Base-by-base conservation (phyloP, 2,888 invertebrate genomes). In the Thelaira solivaga region DNA sequence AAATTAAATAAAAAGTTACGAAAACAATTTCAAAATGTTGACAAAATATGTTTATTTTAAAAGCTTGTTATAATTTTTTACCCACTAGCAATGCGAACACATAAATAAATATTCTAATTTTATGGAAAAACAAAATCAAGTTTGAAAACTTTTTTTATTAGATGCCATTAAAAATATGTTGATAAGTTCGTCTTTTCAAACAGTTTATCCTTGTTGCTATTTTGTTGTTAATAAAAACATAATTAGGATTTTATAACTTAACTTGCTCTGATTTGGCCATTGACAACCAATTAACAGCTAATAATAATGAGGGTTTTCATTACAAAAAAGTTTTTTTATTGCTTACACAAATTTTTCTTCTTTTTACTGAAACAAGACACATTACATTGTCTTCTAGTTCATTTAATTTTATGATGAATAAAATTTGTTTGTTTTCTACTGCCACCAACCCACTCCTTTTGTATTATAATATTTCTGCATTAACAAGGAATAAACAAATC, bases 211-310 rank as follows among this genome's bases (percentile, higher is more conserved):
- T 22, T 22, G 16, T 34, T 4, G 1, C 7, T 8, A 29, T 41
- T 51, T 51, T 65, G 6, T 7, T 24, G n/a, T 34, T 8, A 51
- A 5, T 3, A 39, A 31, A 41, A 5, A 13, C 20, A n/a, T n/a
- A n/a, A n/a, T 59, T 59, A 39, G 29, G 29, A 24, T 47, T 62
- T 24, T 39, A 1, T 22, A 16, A 13, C n/a, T 5, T 26, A 6
- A 34, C 22, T 11, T 16, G 34, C 6, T 31, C 22, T 2, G 4
- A 6, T 13, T 16, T 5, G 34, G 16, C 24, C 62, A 65, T 55
- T 53, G 71, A 53, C 59, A 76, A 71, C 59, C 76, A 76, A 76
- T 76, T 76, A 76, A 53, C 59, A 71, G 59, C 71, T 65, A 71
- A 76, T 65, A 61, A 76, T 71, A 61, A 51, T 53, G 51, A 34